These are phyloP conservation scores for Drosophila multiciliata DNA, from an alignment of 2,888 invertebrate genomes.

Conservation along the genomic window DNA sequence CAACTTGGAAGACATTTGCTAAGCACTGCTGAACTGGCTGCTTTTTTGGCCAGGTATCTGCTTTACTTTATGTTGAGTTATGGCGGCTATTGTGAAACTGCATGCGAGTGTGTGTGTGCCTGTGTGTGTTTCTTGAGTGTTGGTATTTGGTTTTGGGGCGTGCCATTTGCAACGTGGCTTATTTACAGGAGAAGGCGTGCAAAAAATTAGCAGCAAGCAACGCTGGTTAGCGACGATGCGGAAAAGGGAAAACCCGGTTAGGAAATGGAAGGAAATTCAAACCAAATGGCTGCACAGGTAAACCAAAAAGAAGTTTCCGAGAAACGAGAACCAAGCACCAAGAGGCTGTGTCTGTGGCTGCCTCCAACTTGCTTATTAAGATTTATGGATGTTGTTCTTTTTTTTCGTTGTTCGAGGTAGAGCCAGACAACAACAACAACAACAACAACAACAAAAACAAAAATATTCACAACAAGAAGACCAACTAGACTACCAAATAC, in stretches of 20 bases:
- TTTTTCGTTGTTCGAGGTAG: slow-evolving; percentile 51
- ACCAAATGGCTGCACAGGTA: slow-evolving; percentile 70
- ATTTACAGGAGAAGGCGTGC: slow-evolving; percentile 69
- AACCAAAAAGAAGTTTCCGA: slow-evolving; percentile 46
- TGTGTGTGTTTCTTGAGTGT: slow-evolving; percentile 25
- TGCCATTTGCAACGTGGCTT: slow-evolving; percentile 73
- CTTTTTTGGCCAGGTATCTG: slow-evolving; percentile 51
- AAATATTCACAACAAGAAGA: slow-evolving; percentile 12
- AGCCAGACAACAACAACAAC: slow-evolving; percentile 54
- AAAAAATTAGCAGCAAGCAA: slow-evolving; percentile 64
- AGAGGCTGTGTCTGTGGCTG: slow-evolving; percentile 43
- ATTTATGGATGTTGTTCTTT: slow-evolving; percentile 64
- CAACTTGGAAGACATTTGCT: slow-evolving; percentile 27
- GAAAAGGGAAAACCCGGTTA: background rate
- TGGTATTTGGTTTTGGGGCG: slow-evolving; percentile 50
- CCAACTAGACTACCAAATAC: slow-evolving; percentile 44
- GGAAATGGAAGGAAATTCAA: slow-evolving; percentile 36
- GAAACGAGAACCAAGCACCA: slow-evolving; percentile 27
- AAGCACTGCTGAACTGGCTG: slow-evolving; percentile 31
- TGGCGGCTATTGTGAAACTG: slow-evolving; percentile 62
- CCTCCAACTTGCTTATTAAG: slow-evolving; percentile 73
- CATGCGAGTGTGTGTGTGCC: slow-evolving; percentile 23
- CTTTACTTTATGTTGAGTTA: slow-evolving; percentile 75
- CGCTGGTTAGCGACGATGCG: slow-evolving; percentile 7
- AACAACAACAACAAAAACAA: slow-evolving; percentile 16